Evolutionary conservation across 2,113 vertebrate species (phyloP).

Genomic region (Ploceus nigricollis): DNA sequence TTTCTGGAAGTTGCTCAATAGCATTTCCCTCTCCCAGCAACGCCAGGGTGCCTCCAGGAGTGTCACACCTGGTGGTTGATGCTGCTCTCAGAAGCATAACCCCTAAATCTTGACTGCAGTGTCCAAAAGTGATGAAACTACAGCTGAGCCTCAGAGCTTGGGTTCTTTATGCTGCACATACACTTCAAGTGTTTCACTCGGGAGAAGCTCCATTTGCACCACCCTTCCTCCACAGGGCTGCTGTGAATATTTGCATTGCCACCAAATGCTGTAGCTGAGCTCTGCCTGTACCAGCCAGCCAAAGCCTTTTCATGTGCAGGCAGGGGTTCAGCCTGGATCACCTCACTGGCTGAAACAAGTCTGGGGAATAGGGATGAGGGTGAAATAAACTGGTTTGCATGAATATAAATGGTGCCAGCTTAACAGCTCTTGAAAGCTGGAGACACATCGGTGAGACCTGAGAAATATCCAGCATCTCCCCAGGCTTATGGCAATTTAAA

Average conservation of each 20-base stretch:
- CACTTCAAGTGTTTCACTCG: rapidly evolving
- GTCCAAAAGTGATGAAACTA: background rate
- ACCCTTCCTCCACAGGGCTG: background rate
- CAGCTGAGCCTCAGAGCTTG: background rate
- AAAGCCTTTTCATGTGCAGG: background rate
- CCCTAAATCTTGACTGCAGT: background rate
- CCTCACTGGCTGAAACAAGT: background rate
- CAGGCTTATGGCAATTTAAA: background rate
- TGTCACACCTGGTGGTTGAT: background rate
- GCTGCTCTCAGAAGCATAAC: background rate
- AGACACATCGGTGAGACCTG: rapidly evolving
- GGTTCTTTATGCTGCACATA: rapidly evolving
- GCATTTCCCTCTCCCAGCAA: background rate
- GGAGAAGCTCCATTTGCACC: background rate
- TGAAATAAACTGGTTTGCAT: background rate
- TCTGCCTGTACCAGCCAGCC: background rate
- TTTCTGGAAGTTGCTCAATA: background rate
- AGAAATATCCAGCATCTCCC: background rate
- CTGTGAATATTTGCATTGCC: background rate
- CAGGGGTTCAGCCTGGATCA: background rate
- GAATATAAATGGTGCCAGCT: background rate
- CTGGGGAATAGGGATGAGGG: background rate
- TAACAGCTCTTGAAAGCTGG: background rate
- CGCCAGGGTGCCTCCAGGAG: background rate
- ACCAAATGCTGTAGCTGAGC: background rate